phyloP scores from a whole-genome alignment of 2,888 invertebrate species.

The Dione juno region DNA sequence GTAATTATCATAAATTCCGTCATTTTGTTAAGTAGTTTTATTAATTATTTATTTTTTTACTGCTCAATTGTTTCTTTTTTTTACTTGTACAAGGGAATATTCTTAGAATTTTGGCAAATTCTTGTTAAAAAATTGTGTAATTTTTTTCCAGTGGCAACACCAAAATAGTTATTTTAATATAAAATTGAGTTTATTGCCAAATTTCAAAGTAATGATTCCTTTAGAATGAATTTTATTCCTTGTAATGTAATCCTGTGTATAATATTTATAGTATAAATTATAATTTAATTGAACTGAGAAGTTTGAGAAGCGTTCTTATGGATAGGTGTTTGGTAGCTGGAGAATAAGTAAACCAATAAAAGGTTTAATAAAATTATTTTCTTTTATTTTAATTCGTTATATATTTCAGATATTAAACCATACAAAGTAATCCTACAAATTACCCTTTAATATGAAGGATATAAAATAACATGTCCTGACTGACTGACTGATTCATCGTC shows the following conservation, averaged over 20 bases:
- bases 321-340: conserved; percentile 39
- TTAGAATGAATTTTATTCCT: conserved; percentile 22
- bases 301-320: conserved; percentile 24
- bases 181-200: conserved; percentile 1
- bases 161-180: not conserved
- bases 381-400: conserved; percentile 21
- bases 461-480: too few species aligned
- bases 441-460: too few species aligned
- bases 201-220: conserved; percentile 10
- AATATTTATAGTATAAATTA: conserved; percentile 32
- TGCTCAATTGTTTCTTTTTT: conserved; percentile 59
- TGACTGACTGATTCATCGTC: too few species aligned
- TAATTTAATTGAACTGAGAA: conserved; percentile 28
- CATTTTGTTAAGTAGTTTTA: conserved; percentile 63
- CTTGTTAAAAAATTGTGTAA: not conserved
- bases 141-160: conserved; percentile 18
- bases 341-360: conserved; percentile 40
- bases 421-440: too few species aligned
- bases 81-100: conserved; percentile 14
- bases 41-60: conserved; percentile 61
- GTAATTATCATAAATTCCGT: conserved; percentile 39
- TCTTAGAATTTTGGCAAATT: conserved; percentile 22
- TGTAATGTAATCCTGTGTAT: conserved; percentile 29
- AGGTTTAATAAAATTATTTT: conserved; percentile 27
- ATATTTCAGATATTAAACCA: too few species aligned